A percentile compares a stretch with the other conserved stretches of the same genome.
These are phyloP conservation scores for Tympanuchus pallidicinctus DNA, from an alignment of 2,113 vertebrate species.

Conservation along the genomic window DNA sequence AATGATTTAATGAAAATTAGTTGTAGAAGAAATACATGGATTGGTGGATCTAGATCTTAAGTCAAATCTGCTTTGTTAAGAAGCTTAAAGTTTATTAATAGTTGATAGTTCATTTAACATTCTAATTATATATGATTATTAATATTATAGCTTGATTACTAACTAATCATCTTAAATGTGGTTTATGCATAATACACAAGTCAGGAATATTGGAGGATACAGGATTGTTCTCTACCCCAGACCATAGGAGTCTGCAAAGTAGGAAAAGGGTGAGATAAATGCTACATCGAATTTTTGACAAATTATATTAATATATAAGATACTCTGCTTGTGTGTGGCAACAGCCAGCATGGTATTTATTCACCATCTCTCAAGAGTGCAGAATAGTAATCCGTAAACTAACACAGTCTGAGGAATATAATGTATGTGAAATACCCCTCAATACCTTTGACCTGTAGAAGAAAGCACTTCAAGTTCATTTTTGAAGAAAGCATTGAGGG, in stretches of 20 bases:
- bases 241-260: not conserved
- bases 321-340: not conserved
- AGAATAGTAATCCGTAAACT: not conserved
- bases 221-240: not conserved
- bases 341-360: not conserved
- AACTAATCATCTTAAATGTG: not conserved
- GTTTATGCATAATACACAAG: not conserved
- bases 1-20: not conserved
- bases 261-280: not conserved
- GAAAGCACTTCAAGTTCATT: not conserved
- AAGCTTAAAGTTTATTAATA: slow-evolving; percentile 16
- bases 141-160: not conserved
- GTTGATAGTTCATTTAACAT: not conserved
- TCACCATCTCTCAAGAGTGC: not conserved
- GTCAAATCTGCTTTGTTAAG: not conserved
- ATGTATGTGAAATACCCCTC: not conserved
- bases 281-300: not conserved
- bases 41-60: not conserved
- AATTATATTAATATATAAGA: not conserved
- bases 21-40: not conserved
- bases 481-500: not conserved
- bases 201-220: not conserved
- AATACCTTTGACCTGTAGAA: not conserved
- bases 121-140: not conserved
- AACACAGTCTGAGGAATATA: not conserved